Conservation (phyloP, 2,888 invertebrate genomes). For the Himalopsyche anomala region DNA sequence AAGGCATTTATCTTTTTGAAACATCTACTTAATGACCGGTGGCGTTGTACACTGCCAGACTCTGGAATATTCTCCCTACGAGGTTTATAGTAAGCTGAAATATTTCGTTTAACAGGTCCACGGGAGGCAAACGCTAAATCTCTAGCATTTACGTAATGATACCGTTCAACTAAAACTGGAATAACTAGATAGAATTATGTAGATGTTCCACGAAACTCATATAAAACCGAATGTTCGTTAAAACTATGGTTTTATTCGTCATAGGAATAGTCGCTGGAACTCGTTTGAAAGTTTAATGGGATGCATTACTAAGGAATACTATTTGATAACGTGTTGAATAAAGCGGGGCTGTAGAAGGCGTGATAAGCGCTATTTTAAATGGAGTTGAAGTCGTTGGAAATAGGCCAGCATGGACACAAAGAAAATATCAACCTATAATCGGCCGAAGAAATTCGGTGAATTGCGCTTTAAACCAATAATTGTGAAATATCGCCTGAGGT, state of each 20-base stretch:
- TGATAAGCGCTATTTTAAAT: too few relatives aligned
- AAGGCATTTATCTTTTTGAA: slow-evolving; percentile 55
- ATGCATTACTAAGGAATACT: not conserved
- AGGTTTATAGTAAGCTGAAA: slow-evolving; percentile 8
- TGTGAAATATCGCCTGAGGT: too few relatives aligned
- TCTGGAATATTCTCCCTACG: slow-evolving; percentile 11
- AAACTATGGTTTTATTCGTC: slow-evolving; percentile 32
- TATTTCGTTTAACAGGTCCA: slow-evolving; percentile 4
- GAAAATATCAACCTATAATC: too few relatives aligned
- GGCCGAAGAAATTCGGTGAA: too few relatives aligned
- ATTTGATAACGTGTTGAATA: too few relatives aligned
- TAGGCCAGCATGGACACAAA: too few relatives aligned
- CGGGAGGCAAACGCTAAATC: slow-evolving; percentile 24
- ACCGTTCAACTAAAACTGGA: slow-evolving; percentile 27
- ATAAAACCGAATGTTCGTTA: slow-evolving; percentile 8
- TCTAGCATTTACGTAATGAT: slow-evolving; percentile 1
- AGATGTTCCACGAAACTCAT: not conserved
- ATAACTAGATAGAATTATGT: slow-evolving; percentile 30
- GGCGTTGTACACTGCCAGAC: not conserved
- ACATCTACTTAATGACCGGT: slow-evolving; percentile 58
- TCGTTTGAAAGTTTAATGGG: slow-evolving; percentile 8
- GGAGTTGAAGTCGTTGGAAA: too few relatives aligned
- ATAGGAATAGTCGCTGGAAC: not conserved
- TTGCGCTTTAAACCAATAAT: too few relatives aligned
- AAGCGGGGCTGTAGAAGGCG: too few relatives aligned